Percentiles rank a stretch among this genome's conserved stretches.
Conservation (phyloP, 1,140 invertebrate genomes). For the Berghia stephanieae region DNA sequence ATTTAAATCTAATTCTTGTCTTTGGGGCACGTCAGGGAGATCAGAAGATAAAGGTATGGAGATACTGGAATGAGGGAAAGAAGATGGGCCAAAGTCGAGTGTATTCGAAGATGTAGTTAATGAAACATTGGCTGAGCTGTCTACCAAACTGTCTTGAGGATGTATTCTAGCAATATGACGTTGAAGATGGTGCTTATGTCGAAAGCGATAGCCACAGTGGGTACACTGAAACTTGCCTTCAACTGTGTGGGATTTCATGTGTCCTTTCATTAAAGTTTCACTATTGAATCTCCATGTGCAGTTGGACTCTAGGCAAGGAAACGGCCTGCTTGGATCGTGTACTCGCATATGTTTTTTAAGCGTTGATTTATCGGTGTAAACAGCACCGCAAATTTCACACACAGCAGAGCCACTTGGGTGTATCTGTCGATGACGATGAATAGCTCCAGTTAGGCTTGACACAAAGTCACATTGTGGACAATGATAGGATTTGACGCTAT, state of each 20-base stretch:
- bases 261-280: constrained; percentile 59
- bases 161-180: constrained; percentile 57
- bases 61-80: no score
- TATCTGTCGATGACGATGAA: constrained; percentile 61
- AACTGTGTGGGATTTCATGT: constrained; percentile 54
- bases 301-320: constrained; percentile 53
- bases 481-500: constrained; percentile 51
- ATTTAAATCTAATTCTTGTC: no score
- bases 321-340: constrained; percentile 59
- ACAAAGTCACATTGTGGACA: constrained; percentile 61
- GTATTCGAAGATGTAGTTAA: no score
- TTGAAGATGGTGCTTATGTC: constrained; percentile 63
- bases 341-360: constrained; percentile 61
- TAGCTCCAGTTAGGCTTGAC: constrained; percentile 54
- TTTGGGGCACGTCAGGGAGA: no score
- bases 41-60: no score
- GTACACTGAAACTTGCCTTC: constrained; percentile 53
- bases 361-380: constrained; percentile 61
- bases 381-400: constrained; percentile 62
- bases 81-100: no score
- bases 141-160: constrained; percentile 17
- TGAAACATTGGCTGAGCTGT: no score
- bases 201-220: constrained; percentile 58
- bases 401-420: constrained; percentile 58
- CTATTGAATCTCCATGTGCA: constrained; percentile 64